These are phyloP conservation scores for Scylla paramamosain DNA, from an alignment of 1,140 invertebrate genomes.

Conservation along the genomic window DNA sequence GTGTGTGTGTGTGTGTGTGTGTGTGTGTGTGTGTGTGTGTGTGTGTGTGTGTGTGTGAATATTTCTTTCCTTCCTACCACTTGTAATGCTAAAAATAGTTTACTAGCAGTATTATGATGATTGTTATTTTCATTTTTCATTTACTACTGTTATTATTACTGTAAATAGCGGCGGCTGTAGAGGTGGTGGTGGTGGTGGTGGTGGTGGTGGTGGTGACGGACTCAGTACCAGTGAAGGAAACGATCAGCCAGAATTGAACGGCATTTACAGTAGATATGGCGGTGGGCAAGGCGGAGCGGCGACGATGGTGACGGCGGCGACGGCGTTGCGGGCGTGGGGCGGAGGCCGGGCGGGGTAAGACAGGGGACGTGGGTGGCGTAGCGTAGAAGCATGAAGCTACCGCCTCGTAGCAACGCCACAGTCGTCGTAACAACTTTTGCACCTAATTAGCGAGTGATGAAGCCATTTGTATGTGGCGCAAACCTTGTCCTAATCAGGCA, in stretches of 20 bases:
- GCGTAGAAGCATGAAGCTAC: background rate
- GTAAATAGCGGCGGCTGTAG: background rate
- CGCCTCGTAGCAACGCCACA: background rate
- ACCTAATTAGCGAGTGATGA: slow-evolving; percentile 2
- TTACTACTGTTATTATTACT: too few relatives aligned
- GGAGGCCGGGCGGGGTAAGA: background rate
- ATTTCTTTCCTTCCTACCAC: too few relatives aligned
- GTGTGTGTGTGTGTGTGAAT: background rate
- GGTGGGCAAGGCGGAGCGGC: background rate
- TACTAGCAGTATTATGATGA: too few relatives aligned
- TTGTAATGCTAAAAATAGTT: too few relatives aligned
- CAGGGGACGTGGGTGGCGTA: background rate
- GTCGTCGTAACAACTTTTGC: background rate
- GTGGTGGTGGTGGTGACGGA: background rate
- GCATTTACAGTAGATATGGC: background rate
- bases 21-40: background rate
- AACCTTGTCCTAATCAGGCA: background rate
- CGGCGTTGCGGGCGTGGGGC: background rate
- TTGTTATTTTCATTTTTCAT: too few relatives aligned
- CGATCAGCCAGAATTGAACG: background rate
- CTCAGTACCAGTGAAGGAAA: background rate
- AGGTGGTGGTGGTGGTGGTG: background rate
- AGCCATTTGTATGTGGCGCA: background rate
- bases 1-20: background rate
- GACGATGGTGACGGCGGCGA: background rate